Conservation (phyloP, 2,797 vertebrate genomes). For the Australoheros facetus region DNA sequence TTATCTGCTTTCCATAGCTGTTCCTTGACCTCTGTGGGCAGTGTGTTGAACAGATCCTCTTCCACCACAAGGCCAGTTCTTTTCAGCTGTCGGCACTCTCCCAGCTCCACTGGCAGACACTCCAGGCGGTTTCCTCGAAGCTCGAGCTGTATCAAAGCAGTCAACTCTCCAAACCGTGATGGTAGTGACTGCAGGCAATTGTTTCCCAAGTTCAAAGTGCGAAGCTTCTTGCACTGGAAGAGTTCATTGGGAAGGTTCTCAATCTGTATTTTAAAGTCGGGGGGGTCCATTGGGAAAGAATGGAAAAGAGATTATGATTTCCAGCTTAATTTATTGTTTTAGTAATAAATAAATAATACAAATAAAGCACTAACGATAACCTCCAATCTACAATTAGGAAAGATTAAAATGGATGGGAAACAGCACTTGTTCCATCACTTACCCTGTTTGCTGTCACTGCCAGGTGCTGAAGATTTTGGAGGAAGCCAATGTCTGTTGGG, state of each 20-base stretch:
- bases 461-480: constrained; percentile 95
- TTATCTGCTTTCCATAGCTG: constrained; percentile 94
- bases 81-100: constrained; percentile 93
- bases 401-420: background rate
- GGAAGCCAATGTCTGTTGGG: constrained; percentile 89
- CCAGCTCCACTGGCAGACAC: constrained; percentile 95
- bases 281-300: background rate
- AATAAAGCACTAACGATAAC: background rate
- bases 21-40: constrained; percentile 95
- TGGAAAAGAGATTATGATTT: background rate
- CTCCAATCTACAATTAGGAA: background rate
- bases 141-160: constrained; percentile 92
- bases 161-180: constrained; percentile 95
- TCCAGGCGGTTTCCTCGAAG: constrained; percentile 95
- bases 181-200: constrained; percentile 93
- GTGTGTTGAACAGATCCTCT: constrained; percentile 94
- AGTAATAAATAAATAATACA: constrained; percentile 1
- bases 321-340: background rate
- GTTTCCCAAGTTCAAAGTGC: constrained; percentile 94
- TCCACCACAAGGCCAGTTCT: constrained; percentile 93
- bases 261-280: constrained; percentile 79
- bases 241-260: constrained; percentile 94
- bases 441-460: constrained; percentile 95
- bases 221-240: constrained; percentile 97
- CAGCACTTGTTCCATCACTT: constrained; percentile 45